Conservation (phyloP, 2,797 vertebrate genomes). For the Schizopygopsis pylzovi region DNA sequence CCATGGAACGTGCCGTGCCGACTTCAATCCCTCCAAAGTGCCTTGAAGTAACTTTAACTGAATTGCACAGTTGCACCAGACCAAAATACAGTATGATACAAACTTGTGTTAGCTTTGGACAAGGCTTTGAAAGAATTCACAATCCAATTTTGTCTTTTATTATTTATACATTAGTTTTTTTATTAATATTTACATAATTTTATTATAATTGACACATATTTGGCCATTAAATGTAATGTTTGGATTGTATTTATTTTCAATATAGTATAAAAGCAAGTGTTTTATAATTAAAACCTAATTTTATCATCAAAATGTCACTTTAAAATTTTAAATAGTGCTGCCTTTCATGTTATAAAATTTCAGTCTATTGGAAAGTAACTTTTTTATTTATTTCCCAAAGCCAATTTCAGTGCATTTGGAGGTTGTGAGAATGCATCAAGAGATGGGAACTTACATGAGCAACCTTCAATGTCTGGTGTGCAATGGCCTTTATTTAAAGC, state of each 20-base stretch:
- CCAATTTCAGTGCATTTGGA: background rate
- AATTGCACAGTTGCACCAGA: background rate
- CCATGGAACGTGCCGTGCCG: background rate
- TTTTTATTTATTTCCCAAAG: background rate
- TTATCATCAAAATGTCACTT: background rate
- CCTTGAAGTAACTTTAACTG: slow-evolving; percentile 10
- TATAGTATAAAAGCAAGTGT: background rate
- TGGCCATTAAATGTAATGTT: background rate
- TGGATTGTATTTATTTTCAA: background rate
- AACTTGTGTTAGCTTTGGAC: background rate
- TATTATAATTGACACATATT: background rate
- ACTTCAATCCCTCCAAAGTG: slow-evolving; percentile 22
- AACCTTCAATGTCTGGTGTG: background rate
- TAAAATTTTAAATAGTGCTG: background rate
- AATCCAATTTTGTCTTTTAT: background rate
- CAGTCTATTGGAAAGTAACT: background rate
- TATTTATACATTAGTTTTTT: background rate
- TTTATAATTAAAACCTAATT: background rate
- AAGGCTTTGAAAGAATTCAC: background rate
- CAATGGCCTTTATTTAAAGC: slow-evolving; percentile 17
- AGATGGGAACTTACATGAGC: background rate
- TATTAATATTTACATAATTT: background rate
- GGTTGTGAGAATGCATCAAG: background rate
- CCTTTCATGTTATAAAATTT: background rate
- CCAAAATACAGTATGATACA: background rate